Conservation (phyloP, 2,113 vertebrate genomes). For the Trichechus manatus region DNA sequence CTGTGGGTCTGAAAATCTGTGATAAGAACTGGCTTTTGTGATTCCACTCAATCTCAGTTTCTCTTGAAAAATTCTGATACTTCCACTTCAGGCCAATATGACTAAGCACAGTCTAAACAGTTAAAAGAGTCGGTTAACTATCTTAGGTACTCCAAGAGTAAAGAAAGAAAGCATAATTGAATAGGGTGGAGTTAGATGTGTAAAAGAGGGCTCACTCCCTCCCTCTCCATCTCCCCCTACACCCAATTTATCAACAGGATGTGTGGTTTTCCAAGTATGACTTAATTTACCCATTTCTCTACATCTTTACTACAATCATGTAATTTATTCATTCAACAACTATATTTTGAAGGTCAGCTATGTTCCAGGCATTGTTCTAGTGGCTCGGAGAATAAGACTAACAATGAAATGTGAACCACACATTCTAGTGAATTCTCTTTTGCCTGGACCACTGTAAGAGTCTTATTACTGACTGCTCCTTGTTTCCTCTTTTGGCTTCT, state of each 20-base stretch:
- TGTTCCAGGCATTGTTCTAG: not conserved
- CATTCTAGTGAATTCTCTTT: not conserved
- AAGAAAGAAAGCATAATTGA: not conserved
- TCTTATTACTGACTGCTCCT: not conserved
- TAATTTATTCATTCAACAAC: not conserved
- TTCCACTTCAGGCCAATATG: constrained; percentile 64
- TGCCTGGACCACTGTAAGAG: not conserved
- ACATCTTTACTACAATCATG: not conserved
- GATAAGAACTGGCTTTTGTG: constrained; percentile 45
- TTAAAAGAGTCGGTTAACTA: not conserved
- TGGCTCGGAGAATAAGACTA: not conserved
- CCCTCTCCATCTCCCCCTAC: not conserved
- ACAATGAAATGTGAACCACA: not conserved
- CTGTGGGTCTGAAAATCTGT: not conserved
- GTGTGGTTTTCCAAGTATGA: not conserved
- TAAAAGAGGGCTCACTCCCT: not conserved
- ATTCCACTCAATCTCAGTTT: constrained; percentile 73
- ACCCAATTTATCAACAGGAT: not conserved
- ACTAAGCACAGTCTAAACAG: constrained; percentile 59
- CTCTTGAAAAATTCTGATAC: constrained; percentile 72
- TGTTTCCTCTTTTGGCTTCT: not conserved
- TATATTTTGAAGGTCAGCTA: not conserved
- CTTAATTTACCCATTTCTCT: not conserved
- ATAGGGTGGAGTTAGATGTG: not conserved
- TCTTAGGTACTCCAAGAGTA: not conserved